phyloP scores from a whole-genome alignment of 2,888 invertebrate species.

The Metalampra italica region DNA sequence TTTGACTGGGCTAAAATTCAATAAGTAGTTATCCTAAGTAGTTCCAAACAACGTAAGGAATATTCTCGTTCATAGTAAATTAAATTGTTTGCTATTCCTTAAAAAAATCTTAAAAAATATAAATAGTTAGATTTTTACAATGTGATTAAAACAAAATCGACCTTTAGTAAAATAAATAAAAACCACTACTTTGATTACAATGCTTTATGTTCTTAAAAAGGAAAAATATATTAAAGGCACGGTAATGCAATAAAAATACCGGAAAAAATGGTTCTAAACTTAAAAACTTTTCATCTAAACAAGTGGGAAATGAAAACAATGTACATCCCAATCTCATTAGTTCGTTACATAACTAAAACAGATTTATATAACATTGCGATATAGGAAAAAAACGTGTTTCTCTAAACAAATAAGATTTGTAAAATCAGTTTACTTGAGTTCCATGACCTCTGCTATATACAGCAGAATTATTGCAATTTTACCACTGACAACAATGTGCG shows the following conservation, averaged over 20 bases:
- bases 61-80: slow-evolving; percentile 38
- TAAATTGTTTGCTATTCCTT: slow-evolving; percentile 30
- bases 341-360: not conserved
- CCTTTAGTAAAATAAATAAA: slow-evolving; percentile 55
- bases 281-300: slow-evolving; percentile 32
- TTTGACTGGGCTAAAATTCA: slow-evolving; percentile 18
- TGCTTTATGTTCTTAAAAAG: slow-evolving; percentile 47
- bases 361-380: not conserved
- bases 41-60: slow-evolving; percentile 36
- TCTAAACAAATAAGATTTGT: no score
- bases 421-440: no score
- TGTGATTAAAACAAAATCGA: slow-evolving; percentile 56
- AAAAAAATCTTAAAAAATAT: slow-evolving; percentile 45
- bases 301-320: slow-evolving; percentile 13
- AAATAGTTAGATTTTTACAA: slow-evolving; percentile 43
- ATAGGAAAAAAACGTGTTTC: not conserved
- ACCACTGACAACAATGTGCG: no score
- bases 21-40: slow-evolving; percentile 17
- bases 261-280: slow-evolving; percentile 43
- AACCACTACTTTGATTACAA: slow-evolving; percentile 48
- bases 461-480: no score
- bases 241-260: slow-evolving; percentile 44
- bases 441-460: no score
- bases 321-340: not conserved
- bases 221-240: slow-evolving; percentile 38